Base-by-base conservation (phyloP, 2,113 vertebrate species). In the Anguilla japonica region DNA sequence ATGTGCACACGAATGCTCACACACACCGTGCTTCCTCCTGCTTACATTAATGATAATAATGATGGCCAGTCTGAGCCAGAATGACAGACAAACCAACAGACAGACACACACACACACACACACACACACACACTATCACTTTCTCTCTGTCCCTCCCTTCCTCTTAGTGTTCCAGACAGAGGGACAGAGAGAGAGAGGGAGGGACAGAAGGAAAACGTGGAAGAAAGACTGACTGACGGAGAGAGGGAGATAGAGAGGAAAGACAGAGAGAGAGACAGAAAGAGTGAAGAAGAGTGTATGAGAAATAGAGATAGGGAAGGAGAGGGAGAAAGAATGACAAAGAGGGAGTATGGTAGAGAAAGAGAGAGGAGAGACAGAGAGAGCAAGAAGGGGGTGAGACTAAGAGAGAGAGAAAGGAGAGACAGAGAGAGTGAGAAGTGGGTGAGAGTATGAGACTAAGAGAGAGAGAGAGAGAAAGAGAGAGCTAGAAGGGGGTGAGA, bases 301-400 rank as follows among this genome's bases (percentile, higher is more conserved):
- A 46, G 43, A 46, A 46, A 46, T 46, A 46, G 43, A 46, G 4
- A 46, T 46, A 46, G 43, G 8, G 5, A 15, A 15, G 46, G 78
- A 71, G 75, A 56, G 87, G 75, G 56, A 15, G 26, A 53, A 22
- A 81, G 79, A 22, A n/a, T 15, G 79, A 39, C 40, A 67, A 53
- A 26, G 83, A 79, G 81, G 5, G 84, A 86, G 87, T 83, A 63
- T 39, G 79, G 83, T 18, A 56, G 84, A 85, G 29, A 39, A 43
- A 85, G n/a, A 79, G n/a, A 79, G 34, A 46, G 43, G 43, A 46
- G 43, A 46, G 43, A 8, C 43, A 79, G 71, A 46, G 50, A 41
- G 71, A 22, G 46, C 26, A n/a, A 14, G 39, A 18, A 14, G 56
- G 14, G 18, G 56, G 56, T 8, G 15, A 11, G 15, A 11, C 8